Base-by-base conservation (phyloP, 2,113 vertebrate species). In the Axis porcinus region DNA sequence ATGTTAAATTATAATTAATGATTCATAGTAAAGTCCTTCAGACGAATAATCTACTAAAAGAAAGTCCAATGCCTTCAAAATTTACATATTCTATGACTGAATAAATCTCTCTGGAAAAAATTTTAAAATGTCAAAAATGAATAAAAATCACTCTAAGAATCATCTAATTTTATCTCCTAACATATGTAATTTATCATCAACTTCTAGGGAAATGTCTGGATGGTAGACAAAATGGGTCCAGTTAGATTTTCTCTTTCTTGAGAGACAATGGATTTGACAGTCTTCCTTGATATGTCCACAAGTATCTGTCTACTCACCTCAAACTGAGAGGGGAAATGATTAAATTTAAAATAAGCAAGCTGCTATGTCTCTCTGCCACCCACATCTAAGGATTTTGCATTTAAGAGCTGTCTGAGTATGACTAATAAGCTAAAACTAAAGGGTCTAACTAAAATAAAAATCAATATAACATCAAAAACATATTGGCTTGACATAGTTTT, bases 271-370 rank as follows among this genome's bases (percentile, higher is more conserved):
- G 19, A 95, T 83, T 86, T 83, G 55, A 89, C 67, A 54, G 13
- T 96, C 87, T 92, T 98, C 94, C 81, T 88, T 67, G 0, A 40
- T 95, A 27, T 45, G 43, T 78, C 96, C 58, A 91, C 92, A 67
- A 94, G 88, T 36, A 79, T 70, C 81, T 93, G 60, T 82, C 97
- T 95, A 50, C 64, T 76, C 2, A 1, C n/a, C n/a, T 76, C 81
- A 93, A 52, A 62, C 91, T 78, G 88, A 96, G 45, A 98, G 78
- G 36, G 9, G 45, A 98, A 97, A 97, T 30, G 94, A 97, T 96
- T 89, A 90, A 96, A 97, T 92, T 97, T 98, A 98, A 99, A 98
- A 98, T 98, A 97, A 97, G 98, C 93, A 98, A 97, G 90, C 90
- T 97, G 67, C 95, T 98, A 78, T 97, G 93, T 98, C 96, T 95